Evolutionary conservation across 2,797 vertebrate genomes (phyloP).

Genomic region (Gouania willdenowi): DNA sequence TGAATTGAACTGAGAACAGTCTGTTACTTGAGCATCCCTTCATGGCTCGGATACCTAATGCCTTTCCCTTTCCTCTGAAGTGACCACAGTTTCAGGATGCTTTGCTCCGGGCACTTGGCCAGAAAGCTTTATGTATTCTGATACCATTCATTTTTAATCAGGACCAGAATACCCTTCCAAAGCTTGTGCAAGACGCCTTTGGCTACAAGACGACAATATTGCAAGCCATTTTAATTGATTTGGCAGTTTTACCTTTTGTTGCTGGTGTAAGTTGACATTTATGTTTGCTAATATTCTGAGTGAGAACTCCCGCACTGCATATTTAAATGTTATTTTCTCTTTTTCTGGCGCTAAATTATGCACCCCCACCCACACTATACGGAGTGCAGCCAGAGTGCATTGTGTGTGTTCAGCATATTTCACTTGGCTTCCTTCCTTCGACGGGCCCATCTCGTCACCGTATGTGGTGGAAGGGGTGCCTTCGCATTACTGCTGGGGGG

Average conservation of each 20-base stretch:
- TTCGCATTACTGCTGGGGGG: slow-evolving; percentile 39
- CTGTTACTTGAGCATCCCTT: slow-evolving; percentile 69
- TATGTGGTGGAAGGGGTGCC: slow-evolving; percentile 29
- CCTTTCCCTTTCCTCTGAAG: slow-evolving; percentile 62
- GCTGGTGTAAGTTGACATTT: slow-evolving; percentile 26
- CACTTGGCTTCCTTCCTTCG: slow-evolving; percentile 22
- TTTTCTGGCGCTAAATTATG: slow-evolving; percentile 21
- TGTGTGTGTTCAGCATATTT: slow-evolving; percentile 60
- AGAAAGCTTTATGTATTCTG: slow-evolving; percentile 74
- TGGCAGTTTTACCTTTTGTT: slow-evolving; percentile 41
- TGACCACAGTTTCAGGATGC: slow-evolving; percentile 74
- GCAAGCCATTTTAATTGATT: slow-evolving; percentile 51
- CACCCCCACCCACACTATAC: slow-evolving; percentile 3
- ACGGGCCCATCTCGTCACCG: slow-evolving; percentile 24
- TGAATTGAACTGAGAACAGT: slow-evolving; percentile 70
- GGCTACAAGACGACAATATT: slow-evolving; percentile 43
- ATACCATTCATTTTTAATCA: slow-evolving; percentile 79
- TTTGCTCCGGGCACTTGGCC: slow-evolving; percentile 62
- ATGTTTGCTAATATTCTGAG: slow-evolving; percentile 29
- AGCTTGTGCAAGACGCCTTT: slow-evolving; percentile 42
- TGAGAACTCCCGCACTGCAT: slow-evolving; percentile 7
- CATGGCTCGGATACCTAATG: slow-evolving; percentile 67
- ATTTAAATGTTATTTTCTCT: slow-evolving; percentile 18
- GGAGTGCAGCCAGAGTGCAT: not conserved
- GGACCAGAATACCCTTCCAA: slow-evolving; percentile 64